Conservation (phyloP, 2,113 vertebrate genomes). For the Scophthalmus maximus region DNA sequence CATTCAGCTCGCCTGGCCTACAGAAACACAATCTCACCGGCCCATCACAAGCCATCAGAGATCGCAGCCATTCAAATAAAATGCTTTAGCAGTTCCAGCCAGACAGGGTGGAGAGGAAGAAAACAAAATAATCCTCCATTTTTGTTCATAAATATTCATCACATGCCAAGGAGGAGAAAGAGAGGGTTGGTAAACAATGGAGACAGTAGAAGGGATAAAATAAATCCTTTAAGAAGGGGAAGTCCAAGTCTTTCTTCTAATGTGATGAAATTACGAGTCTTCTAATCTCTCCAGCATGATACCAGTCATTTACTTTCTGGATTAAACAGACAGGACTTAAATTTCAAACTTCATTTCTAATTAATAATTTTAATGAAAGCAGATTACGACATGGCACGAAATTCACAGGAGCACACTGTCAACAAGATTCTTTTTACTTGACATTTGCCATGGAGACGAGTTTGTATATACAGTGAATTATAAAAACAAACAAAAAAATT, state of each 20-base stretch:
- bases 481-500: slow-evolving; percentile 7
- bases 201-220: slow-evolving; percentile 72
- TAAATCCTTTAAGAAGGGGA: slow-evolving; percentile 77
- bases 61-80: slow-evolving; percentile 80
- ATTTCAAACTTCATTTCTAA: slow-evolving; percentile 75
- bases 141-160: slow-evolving; percentile 82
- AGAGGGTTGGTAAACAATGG: slow-evolving; percentile 59
- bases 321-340: slow-evolving; percentile 71
- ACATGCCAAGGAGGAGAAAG: slow-evolving; percentile 47
- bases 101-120: slow-evolving; percentile 52
- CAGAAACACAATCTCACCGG: slow-evolving; percentile 83
- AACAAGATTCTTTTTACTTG: slow-evolving; percentile 18
- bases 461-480: slow-evolving; percentile 6
- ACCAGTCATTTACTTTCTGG: slow-evolving; percentile 78
- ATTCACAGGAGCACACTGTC: slow-evolving; percentile 22
- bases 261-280: slow-evolving; percentile 83
- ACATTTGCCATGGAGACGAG: slow-evolving; percentile 16
- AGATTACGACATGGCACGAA: slow-evolving; percentile 66
- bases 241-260: slow-evolving; percentile 79
- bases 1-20: slow-evolving; percentile 79
- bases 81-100: slow-evolving; percentile 72
- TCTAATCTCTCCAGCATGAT: slow-evolving; percentile 81
- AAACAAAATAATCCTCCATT: slow-evolving; percentile 73
- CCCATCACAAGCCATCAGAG: slow-evolving; percentile 78
- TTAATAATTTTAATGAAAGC: slow-evolving; percentile 75